Base-by-base conservation (phyloP, 1,140 invertebrate genomes). In the Sinella curviseta region DNA sequence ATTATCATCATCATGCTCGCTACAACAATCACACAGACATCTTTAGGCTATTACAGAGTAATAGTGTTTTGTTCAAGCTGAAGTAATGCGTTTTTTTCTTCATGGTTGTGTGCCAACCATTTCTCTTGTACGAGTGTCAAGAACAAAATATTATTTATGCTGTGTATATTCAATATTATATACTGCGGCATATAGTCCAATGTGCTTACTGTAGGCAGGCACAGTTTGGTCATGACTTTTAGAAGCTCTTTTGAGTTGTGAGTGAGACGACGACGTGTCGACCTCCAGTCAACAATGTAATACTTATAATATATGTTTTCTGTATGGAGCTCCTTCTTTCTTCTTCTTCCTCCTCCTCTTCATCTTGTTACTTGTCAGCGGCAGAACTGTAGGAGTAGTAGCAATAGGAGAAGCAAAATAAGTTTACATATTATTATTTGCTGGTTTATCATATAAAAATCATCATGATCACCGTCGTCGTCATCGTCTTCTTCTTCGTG, bases 61-160 rank as follows among this genome's bases (percentile, higher is more conserved):
- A 70, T 70, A 30, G 65, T 70, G 65, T 70, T 70, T 70, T 48
- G 39, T 48, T 70, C 65, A 70, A 70, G 65, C 65, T 70, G 65
- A 70, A 70, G n/a, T 70, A 70, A 70, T 70, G n/a, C 65, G 14
- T 70, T 70, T 70, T 48, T 48, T 20, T 70, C 24, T 70, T 70
- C 65, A 70, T 33, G 65, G 65, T 70, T 70, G 26, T 33, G 12
- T 70, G 65, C 26, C 28, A 70, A 33, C 39, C 39, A 70, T n/a
- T n/a, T n/a, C n/a, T n/a, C n/a, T n/a, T n/a, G n/a, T n/a, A 70
- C 31, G 65, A 70, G 65, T 70, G 65, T 70, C 65, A 70, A 70
- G 65, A 70, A 70, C 65, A 70, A 70, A 70, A 17, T n/a, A 70
- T 70, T 31, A 70, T 12, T 14, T 17, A 26, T 14, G 14, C 12